Evolutionary conservation across 2,888 invertebrate species (phyloP).

Genomic region (Cheilosia urbana): DNA sequence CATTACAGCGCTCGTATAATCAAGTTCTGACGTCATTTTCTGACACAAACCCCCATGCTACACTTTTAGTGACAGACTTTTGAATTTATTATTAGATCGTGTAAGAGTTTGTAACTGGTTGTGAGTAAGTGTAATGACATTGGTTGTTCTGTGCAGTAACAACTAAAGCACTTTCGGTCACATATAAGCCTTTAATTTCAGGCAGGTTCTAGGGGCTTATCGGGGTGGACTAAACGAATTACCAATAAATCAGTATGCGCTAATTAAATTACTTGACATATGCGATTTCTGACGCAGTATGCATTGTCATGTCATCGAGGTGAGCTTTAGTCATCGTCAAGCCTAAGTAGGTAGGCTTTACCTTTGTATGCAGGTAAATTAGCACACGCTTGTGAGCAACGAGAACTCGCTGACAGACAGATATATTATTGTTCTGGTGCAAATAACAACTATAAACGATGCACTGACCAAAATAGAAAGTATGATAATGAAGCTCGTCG

Average conservation of each 20-base stretch:
- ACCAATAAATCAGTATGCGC: not conserved
- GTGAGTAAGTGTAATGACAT: not conserved
- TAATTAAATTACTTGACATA: constrained; percentile 1
- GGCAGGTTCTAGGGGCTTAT: not conserved
- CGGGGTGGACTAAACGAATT: not conserved
- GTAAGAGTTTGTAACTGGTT: not conserved
- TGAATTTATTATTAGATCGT: not conserved
- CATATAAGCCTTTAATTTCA: not conserved
- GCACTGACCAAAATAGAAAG: constrained; percentile 3
- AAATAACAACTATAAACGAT: not conserved
- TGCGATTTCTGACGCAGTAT: constrained; percentile 4
- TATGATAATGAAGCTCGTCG: not conserved
- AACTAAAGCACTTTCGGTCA: not conserved
- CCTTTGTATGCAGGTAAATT: constrained; percentile 7
- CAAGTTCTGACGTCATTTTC: not conserved
- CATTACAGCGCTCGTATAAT: not conserved
- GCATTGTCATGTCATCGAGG: constrained; percentile 8
- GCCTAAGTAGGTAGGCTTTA: not conserved
- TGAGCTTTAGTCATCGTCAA: constrained; percentile 10
- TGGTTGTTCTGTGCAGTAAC: not conserved
- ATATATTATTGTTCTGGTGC: not conserved
- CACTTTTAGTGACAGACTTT: not conserved
- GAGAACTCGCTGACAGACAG: not conserved
- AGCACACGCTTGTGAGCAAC: not conserved
- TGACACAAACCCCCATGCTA: not conserved